These are phyloP conservation scores for Rhinophrynus dorsalis DNA, from an alignment of 2,797 vertebrate genomes.

Conservation along the genomic window DNA sequence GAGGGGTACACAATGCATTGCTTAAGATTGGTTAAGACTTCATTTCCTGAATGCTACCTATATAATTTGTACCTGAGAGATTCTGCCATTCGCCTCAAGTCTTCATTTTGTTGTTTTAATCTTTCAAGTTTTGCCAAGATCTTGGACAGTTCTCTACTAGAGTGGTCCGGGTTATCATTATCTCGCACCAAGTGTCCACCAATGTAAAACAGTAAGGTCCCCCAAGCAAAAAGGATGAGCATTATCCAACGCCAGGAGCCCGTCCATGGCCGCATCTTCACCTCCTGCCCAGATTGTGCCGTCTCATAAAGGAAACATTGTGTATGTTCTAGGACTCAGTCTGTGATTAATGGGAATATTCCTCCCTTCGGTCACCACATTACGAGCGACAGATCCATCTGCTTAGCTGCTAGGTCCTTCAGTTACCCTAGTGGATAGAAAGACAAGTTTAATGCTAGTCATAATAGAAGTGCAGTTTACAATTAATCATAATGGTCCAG, in stretches of 20 bases:
- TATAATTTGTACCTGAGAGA: conserved; percentile 92
- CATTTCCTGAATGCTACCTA: no score
- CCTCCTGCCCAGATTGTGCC: conserved; percentile 58
- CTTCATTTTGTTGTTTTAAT: conserved; percentile 98
- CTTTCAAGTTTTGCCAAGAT: conserved; percentile 95
- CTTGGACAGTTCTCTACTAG: conserved; percentile 93
- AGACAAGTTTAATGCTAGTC: background rate
- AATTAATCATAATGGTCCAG: no score
- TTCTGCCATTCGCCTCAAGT: conserved; percentile 94
- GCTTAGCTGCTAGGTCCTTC: background rate
- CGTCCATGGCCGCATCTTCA: conserved; percentile 96
- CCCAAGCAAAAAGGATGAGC: conserved; percentile 97
- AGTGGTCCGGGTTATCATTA: conserved; percentile 91
- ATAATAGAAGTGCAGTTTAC: no score
- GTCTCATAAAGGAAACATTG: conserved; percentile 70
- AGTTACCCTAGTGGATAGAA: background rate
- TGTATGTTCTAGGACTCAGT: conserved; percentile 51
- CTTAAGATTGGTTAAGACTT: no score
- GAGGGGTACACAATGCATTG: no score
- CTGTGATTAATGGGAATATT: conserved; percentile 35
- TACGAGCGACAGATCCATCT: background rate
- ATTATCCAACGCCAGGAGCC: conserved; percentile 99
- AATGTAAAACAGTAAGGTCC: conserved; percentile 94
- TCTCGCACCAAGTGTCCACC: conserved; percentile 95
- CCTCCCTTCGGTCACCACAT: conserved; percentile 60